Base-by-base conservation (phyloP, 2,113 vertebrate genomes). In the Cinclus mexicanus region DNA sequence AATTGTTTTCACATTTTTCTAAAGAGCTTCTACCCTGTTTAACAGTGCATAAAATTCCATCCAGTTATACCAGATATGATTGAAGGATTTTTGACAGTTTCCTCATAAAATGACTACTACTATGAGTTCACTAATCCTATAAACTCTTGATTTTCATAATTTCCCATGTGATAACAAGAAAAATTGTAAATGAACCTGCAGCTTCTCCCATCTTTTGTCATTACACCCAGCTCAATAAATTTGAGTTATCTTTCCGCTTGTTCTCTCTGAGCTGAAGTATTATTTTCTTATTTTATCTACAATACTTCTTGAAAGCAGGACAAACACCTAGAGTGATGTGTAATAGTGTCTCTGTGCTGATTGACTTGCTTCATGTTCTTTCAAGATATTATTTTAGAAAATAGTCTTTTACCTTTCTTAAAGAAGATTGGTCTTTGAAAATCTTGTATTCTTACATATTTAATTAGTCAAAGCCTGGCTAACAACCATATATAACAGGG, bases 161-260 rank as follows among this genome's bases (percentile, higher is more conserved):
- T 90, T 88, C 79, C 59, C 65, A 68, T 72, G 49, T 49, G 44
- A 92, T 60, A 85, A 76, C 25, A 82, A 80, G 57, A 90, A 90
- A 93, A 97, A 94, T 28, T 83, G 49, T 57, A 90, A 91, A 97
- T 71, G 17, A 89, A 91, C n/a, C 57, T 72, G 44, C 29, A 59
- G 60, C n/a, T 89, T 77, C 49, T 89, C 72, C 33, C 8, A 83
- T 69, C 23, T 91, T 92, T 69, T 42, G 23, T 89, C 21, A 2
- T 67, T 82, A 82, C 33, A 61, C 21, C 14, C 61, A 26, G 33
- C 42, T 84, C 60, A 89, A 95, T 94, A 83, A 84, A 87, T 28
- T 56, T 68, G 44, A 90, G 49, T 82, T 93, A 78, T 61, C 55
- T 80, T 89, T 65, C 49, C 49, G 39, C 42, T 49, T 69, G 17